Conservation (phyloP, 2,888 invertebrate species). For the Caenorhabditis virilis region DNA sequence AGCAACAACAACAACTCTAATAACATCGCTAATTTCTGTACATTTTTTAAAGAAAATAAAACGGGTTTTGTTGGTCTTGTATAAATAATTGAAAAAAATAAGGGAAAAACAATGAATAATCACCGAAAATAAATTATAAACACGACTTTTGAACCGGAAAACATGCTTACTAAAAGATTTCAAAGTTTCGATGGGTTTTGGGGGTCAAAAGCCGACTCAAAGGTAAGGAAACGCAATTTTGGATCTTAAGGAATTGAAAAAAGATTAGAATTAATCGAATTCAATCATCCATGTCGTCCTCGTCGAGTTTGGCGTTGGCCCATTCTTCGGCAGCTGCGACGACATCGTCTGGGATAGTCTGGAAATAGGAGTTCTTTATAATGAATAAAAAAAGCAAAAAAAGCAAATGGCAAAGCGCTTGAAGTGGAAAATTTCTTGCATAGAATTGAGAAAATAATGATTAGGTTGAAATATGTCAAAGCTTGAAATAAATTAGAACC, state of each 20-base stretch:
- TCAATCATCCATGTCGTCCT: slow-evolving; percentile 64
- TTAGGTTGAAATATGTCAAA: no score
- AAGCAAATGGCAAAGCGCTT: no score
- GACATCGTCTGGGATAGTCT: slow-evolving; percentile 51
- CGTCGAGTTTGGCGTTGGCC: slow-evolving; percentile 64
- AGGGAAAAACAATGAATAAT: neutral
- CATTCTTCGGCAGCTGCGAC: slow-evolving; percentile 61
- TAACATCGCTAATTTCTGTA: neutral
- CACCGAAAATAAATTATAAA: no score
- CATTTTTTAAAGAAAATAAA: neutral
- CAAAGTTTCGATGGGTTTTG: no score
- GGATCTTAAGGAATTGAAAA: neutral
- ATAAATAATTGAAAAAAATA: neutral
- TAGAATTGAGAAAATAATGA: no score
- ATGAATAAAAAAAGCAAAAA: no score
- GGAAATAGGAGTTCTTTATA: slow-evolving; percentile 10
- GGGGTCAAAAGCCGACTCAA: no score
- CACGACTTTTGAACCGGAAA: neutral
- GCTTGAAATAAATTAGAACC: no score
- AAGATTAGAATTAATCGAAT: neutral
- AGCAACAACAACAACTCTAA: neutral
- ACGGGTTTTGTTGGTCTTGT: slow-evolving; percentile 11
- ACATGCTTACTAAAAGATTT: no score
- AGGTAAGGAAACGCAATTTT: no score
- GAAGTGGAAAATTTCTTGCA: no score